Base-by-base conservation (phyloP, 2,888 invertebrate genomes). In the Phyllotreta cruciferae region DNA sequence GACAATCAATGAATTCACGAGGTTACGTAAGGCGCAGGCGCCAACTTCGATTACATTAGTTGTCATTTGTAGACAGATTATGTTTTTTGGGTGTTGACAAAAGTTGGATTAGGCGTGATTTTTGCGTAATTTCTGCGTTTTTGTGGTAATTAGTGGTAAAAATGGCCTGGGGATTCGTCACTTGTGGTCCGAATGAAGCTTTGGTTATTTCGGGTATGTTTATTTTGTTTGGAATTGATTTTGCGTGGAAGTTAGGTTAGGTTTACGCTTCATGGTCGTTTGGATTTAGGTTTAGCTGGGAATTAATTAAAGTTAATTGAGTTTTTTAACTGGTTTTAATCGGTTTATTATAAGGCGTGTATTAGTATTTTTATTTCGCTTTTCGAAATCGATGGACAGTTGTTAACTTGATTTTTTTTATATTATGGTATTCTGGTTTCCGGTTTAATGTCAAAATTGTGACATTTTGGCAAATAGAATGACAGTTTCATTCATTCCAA, bases 101-200 rank as follows among this genome's bases (percentile, higher is more conserved):
- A 53, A 56, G 42, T 55, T 49, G n/a, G 11, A 45, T 62, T 57
- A 50, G 52, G 50, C 45, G 42, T 42, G n/a, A 10, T 62, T 54
- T 47, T 6, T 2, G 41, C 47, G 9, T 13, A 11, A 35, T 39
- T 49, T 14, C 41, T 47, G 34, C 9, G 9, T 36, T 41, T 4
- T 4, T 4, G 24, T 24, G 24, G 24, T 24, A 24, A 24, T 24
- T 42, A 9, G 10, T 9, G 13, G 11, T 14, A 24, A 68, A 53
- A 50, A 81, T 81, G 81, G 77, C 79, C 44, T 81, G 93, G 89
- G 95, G 95, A 76, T 96, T 96, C 80, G 94, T 94, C 57, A 95
- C 95, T 67, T 96, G 96, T 80, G 96, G 96, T 50, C 96, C 96
- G 35, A 96, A 96, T 80, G 95, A 96, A 82, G 96, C 96, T 49